Evolutionary conservation across 1,140 invertebrate species (phyloP), one percentile per base, ranked within the genome.

Genomic region (Calosoma granatense): DNA sequence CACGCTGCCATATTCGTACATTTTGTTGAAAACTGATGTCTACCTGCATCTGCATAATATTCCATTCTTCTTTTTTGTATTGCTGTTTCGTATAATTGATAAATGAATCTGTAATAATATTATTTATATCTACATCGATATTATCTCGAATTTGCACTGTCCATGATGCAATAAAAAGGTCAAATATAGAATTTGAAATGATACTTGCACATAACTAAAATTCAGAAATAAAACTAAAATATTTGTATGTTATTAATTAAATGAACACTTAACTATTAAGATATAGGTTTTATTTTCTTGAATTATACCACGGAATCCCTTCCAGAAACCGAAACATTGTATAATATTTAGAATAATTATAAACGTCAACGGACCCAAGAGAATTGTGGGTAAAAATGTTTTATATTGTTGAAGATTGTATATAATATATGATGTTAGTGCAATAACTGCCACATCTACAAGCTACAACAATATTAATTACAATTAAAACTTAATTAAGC

Each of bases 1-100:
- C 81, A 83, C 80, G 80, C 81, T 82, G 80, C 80, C 81, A 65
- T 63, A 59, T 14, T 59, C 36, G 1, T 36, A 36, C 6, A 36
- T 36, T 36, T 9, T 36, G n/a, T 36, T 36, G 6, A 6, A 36
- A 36, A n/a, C n/a, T n/a, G n/a, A n/a, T 36, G n/a, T 36, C 17
- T 47, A 47, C 41, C 15, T 47, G 9, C 4, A 12, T 4, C 41
- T 47, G 41, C 4, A 47, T 9, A 47, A 12, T 47, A 47, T 47
- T 47, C 41, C 41, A 47, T 11, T 6, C 41, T 47, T 47, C 41
- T 17, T 47, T 47, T 47, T 47, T 47, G 17, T 12, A 47, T 11
- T 3, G 3, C 17, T 11, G 4, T 47, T 12, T 12, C 9, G 9
- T 47, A 47, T 47, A 47, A 12, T 47, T 47, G 4, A 47, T 17